Evolutionary conservation across 1,140 invertebrate genomes (phyloP).

Genomic region (Pseudomyrmex sp.): DNA sequence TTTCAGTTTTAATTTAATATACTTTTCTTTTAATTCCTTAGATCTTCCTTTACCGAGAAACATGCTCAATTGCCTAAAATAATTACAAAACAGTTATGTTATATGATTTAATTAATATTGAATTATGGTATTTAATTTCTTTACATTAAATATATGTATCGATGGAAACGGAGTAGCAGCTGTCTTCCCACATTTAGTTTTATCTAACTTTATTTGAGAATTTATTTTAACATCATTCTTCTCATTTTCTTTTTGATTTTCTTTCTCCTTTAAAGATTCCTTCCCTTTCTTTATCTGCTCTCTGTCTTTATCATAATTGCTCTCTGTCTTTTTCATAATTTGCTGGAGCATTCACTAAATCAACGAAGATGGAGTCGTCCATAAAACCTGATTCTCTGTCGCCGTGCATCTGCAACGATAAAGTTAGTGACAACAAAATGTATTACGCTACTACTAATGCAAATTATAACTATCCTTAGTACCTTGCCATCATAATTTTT

Average conservation of each 20-base stretch:
- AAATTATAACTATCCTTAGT: constrained; percentile 57
- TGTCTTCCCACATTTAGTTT: constrained; percentile 68
- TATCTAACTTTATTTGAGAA: constrained; percentile 77
- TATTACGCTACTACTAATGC: neutral
- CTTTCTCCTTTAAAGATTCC: constrained; percentile 76
- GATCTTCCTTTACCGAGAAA: constrained; percentile 97
- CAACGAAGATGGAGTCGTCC: constrained; percentile 97
- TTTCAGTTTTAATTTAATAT: constrained; percentile 93
- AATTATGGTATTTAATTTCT: constrained; percentile 27
- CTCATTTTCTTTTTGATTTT: constrained; percentile 76
- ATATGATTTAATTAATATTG: neutral
- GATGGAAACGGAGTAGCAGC: constrained; percentile 77
- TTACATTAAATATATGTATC: constrained; percentile 84
- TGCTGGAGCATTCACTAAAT: constrained; percentile 94
- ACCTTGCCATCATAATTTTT: constrained; percentile 99
- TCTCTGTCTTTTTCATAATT: constrained; percentile 88
- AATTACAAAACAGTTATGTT: constrained; percentile 24
- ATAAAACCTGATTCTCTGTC: constrained; percentile 96
- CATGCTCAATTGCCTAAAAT: constrained; percentile 91
- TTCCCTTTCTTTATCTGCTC: constrained; percentile 77
- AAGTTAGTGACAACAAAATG: constrained; percentile 68
- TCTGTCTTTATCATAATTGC: constrained; percentile 88
- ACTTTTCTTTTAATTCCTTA: constrained; percentile 96
- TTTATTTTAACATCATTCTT: constrained; percentile 78
- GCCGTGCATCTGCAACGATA: constrained; percentile 87